These are phyloP conservation scores for Lordiphosa stackelbergi DNA, from an alignment of 1,140 invertebrate species.

Conservation along the genomic window DNA sequence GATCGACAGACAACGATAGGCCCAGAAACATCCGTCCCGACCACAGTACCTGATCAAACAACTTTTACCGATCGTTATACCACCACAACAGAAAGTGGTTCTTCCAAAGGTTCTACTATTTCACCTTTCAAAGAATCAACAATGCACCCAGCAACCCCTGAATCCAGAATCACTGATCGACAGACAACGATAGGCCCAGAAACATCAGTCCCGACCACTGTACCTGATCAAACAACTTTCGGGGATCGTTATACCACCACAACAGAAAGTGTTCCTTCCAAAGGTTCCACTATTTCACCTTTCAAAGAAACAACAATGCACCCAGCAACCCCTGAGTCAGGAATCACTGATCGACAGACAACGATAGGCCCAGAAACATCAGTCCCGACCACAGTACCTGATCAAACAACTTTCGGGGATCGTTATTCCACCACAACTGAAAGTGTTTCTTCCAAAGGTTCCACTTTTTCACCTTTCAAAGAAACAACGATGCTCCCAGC, in stretches of 20 bases:
- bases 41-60: not conserved
- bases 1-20: slow-evolving; percentile 8
- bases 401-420: not conserved
- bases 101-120: not conserved
- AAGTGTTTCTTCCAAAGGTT: not conserved
- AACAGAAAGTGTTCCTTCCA: no score
- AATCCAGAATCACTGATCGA: not conserved
- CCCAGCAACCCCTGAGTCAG: not conserved
- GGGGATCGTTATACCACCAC: not conserved
- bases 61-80: not conserved
- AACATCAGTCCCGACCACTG: not conserved
- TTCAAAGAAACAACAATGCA: not conserved
- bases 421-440: not conserved
- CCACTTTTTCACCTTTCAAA: not conserved
- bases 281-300: not conserved
- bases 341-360: not conserved
- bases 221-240: not conserved
- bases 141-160: no score
- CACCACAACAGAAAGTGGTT: not conserved
- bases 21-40: not conserved
- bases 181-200: not conserved
- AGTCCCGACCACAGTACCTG: not conserved
- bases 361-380: not conserved
- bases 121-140: not conserved
- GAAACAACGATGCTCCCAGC: not conserved